phyloP scores from a whole-genome alignment of 2,113 vertebrate species.

The Kryptolebias marmoratus region DNA sequence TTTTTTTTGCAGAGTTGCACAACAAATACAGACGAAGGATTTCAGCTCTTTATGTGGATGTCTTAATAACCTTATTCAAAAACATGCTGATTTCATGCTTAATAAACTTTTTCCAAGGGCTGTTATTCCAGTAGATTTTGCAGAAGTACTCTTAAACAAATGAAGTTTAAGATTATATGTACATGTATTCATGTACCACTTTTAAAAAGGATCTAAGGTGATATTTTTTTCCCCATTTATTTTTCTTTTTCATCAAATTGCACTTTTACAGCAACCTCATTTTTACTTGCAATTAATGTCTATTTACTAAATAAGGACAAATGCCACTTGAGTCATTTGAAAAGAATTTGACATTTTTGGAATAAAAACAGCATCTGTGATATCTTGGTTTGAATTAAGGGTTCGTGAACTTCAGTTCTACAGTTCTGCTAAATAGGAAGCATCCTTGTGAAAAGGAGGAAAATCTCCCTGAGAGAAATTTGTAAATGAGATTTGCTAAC shows the following conservation, averaged over 20 bases:
- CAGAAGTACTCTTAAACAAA: background rate
- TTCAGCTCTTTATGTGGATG: background rate
- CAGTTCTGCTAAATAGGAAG: conserved; percentile 45
- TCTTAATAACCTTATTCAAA: background rate
- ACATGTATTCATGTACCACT: too few species aligned
- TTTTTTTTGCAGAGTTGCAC: conserved; percentile 10
- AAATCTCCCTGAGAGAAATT: conserved; percentile 47
- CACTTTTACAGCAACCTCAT: background rate
- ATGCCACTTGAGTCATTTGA: background rate
- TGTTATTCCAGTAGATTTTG: background rate
- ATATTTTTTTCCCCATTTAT: too few species aligned
- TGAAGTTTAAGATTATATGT: too few species aligned
- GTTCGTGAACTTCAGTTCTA: conserved; percentile 23
- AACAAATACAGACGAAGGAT: background rate
- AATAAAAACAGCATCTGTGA: conserved; percentile 1
- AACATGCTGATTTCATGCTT: background rate
- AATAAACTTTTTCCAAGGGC: background rate
- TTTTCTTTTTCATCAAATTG: too few species aligned
- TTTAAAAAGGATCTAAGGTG: too few species aligned
- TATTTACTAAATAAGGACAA: background rate
- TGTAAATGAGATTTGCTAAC: conserved; percentile 71
- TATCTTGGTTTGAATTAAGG: background rate
- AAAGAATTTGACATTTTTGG: background rate
- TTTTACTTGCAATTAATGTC: background rate
- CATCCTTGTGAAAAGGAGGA: conserved; percentile 33